Evolutionary conservation across 2,888 invertebrate genomes (phyloP).

Genomic region (Melieria picta): DNA sequence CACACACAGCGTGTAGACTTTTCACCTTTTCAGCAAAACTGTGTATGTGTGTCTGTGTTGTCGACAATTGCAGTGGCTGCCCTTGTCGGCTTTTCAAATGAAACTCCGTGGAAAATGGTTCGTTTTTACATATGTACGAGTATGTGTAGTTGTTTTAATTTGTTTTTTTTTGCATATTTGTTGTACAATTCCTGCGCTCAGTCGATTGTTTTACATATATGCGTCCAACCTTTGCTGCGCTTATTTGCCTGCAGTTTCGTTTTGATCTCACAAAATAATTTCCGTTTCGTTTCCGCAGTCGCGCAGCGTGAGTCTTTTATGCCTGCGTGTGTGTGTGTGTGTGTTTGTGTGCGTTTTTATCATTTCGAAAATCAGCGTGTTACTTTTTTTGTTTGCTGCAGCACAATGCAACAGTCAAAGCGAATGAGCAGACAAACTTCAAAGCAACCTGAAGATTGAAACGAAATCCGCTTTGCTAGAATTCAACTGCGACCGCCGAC

Average conservation of each 20-base stretch:
- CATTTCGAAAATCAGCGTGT: not conserved
- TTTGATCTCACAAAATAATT: constrained; percentile 21
- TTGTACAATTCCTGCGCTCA: not conserved
- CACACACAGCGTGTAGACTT: not conserved
- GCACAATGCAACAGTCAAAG: too few species aligned
- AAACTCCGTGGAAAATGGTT: not conserved
- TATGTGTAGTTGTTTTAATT: not conserved
- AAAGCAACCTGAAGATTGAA: too few species aligned
- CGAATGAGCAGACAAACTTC: too few species aligned
- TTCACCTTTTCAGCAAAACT: too few species aligned
- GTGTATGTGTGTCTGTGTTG: not conserved
- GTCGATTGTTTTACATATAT: not conserved
- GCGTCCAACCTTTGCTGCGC: not conserved
- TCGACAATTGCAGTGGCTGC: not conserved
- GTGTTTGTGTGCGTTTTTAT: not conserved
- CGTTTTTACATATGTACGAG: not conserved
- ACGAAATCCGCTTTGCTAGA: too few species aligned
- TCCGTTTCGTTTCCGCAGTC: constrained; percentile 15
- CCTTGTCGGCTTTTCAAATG: not conserved
- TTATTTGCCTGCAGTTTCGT: constrained; percentile 7
- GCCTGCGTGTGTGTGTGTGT: not conserved
- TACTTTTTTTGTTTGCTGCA: too few species aligned
- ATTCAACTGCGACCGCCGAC: too few species aligned
- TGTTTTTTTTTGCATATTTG: not conserved
- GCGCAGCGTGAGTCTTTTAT: not conserved